phyloP scores from a whole-genome alignment of 2,797 vertebrate species.

The Coluber constrictor region DNA sequence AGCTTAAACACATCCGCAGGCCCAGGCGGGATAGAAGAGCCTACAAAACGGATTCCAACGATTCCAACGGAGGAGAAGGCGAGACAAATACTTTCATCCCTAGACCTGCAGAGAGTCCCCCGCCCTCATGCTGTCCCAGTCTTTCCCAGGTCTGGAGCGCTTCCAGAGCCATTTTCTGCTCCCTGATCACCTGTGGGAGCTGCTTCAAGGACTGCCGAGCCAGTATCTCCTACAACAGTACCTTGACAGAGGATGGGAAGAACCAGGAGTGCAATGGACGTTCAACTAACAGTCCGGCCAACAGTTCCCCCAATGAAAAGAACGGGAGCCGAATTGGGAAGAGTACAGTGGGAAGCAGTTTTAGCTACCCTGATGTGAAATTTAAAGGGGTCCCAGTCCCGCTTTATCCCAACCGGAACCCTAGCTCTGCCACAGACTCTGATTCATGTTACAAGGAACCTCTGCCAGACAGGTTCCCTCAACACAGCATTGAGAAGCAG shows the following conservation, averaged over 20 bases:
- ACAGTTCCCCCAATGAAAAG: conserved; percentile 70
- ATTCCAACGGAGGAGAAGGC: conserved; percentile 74
- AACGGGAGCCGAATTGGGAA: conserved; percentile 70
- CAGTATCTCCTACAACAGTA: conserved; percentile 80
- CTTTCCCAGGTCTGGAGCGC: conserved; percentile 84
- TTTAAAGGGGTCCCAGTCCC: conserved; percentile 87
- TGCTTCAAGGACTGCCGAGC: conserved; percentile 77
- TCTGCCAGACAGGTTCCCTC: conserved; percentile 57
- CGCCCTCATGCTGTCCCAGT: conserved; percentile 78
- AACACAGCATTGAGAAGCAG: conserved; percentile 66
- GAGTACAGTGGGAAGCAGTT: conserved; percentile 82
- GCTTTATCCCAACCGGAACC: conserved; percentile 71
- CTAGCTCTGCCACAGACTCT: conserved; percentile 58
- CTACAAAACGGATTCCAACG: conserved; percentile 72
- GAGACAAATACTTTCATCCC: conserved; percentile 91
- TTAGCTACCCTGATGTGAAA: conserved; percentile 89
- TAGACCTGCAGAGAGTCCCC: conserved; percentile 77
- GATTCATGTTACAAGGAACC: conserved; percentile 68
- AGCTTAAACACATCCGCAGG: conserved; percentile 49
- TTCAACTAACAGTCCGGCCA: conserved; percentile 70
- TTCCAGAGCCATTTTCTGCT: conserved; percentile 87
- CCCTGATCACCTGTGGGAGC: conserved; percentile 87
- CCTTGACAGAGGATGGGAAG: conserved; percentile 76
- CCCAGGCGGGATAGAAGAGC: conserved; percentile 48
- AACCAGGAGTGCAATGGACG: conserved; percentile 72